Percentiles rank a stretch among this genome's conserved stretches.
phyloP scores from a whole-genome alignment of 1,140 invertebrate species.

The Penaeus japonicus region DNA sequence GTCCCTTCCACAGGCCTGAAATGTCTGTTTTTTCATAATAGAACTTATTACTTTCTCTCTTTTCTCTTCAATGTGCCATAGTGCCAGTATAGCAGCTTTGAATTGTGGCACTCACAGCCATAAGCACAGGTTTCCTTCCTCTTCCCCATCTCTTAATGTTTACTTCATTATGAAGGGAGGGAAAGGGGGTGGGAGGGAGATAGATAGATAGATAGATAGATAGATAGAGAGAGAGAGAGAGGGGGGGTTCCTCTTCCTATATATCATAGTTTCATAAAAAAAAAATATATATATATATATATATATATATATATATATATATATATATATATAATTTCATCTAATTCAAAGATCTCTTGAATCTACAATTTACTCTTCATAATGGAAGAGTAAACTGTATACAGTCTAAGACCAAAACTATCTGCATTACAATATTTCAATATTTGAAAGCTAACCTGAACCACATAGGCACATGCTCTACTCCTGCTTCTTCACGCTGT shows the following conservation, averaged over 20 bases:
- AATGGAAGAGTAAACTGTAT: background rate
- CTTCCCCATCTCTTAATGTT: too few relatives aligned
- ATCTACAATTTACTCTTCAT: background rate
- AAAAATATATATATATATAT: background rate
- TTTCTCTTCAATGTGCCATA: too few relatives aligned
- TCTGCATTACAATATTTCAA: conserved; percentile 61
- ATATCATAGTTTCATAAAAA: background rate
- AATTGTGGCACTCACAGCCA: too few relatives aligned
- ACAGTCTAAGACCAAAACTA: background rate
- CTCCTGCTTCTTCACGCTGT: conserved; percentile 69
- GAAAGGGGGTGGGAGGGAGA: too few relatives aligned
- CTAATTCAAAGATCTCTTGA: background rate
- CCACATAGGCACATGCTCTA: conserved; percentile 70
- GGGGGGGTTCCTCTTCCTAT: background rate
- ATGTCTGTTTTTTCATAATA: too few relatives aligned
- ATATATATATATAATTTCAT: background rate
- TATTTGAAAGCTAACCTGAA: conserved; percentile 66
- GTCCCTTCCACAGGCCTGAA: too few relatives aligned
- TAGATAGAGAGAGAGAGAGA: too few relatives aligned
- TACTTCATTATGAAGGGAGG: too few relatives aligned
- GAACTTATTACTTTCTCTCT: too few relatives aligned
- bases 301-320: conserved; percentile 26
- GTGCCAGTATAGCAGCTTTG: too few relatives aligned
- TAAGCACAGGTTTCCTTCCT: too few relatives aligned
- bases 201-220: too few relatives aligned